A percentile compares a stretch with the other conserved stretches of the same genome.
These are phyloP conservation scores for Phrynocephalus forsythii DNA, from an alignment of 2,797 vertebrate species.

Conservation along the genomic window DNA sequence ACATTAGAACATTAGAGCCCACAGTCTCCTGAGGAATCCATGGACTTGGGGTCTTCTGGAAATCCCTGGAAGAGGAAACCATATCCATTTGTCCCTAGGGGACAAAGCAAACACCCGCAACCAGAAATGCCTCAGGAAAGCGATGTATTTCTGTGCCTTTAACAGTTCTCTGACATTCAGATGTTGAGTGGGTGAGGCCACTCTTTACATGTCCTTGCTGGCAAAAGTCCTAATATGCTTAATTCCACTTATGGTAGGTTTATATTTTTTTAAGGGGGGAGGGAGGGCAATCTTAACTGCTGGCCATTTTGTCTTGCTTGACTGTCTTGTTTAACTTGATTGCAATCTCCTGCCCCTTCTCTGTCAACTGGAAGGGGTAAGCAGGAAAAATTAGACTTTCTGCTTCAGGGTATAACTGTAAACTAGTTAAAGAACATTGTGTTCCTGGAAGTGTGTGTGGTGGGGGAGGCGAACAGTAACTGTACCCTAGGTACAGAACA, in stretches of 20 bases:
- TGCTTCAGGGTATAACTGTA: conserved; percentile 29
- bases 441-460: conserved; percentile 6
- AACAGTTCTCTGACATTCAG: background rate
- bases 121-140: background rate
- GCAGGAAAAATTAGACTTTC: conserved; percentile 16
- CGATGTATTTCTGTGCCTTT: background rate
- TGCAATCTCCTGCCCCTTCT: conserved; percentile 4
- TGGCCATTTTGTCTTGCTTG: background rate
- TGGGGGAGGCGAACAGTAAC: background rate
- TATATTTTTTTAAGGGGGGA: background rate
- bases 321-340: background rate
- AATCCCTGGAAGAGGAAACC: background rate
- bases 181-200: background rate
- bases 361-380: background rate
- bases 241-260: background rate
- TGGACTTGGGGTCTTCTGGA: no score
- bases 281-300: background rate
- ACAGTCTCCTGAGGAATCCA: background rate
- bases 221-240: background rate
- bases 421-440: conserved; percentile 18
- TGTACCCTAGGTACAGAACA: conserved; percentile 31
- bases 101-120: background rate
- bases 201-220: background rate
- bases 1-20: background rate
- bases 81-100: background rate